These are phyloP conservation scores for Pyrgus malvae DNA, from an alignment of 2,888 invertebrate species.

Conservation along the genomic window DNA sequence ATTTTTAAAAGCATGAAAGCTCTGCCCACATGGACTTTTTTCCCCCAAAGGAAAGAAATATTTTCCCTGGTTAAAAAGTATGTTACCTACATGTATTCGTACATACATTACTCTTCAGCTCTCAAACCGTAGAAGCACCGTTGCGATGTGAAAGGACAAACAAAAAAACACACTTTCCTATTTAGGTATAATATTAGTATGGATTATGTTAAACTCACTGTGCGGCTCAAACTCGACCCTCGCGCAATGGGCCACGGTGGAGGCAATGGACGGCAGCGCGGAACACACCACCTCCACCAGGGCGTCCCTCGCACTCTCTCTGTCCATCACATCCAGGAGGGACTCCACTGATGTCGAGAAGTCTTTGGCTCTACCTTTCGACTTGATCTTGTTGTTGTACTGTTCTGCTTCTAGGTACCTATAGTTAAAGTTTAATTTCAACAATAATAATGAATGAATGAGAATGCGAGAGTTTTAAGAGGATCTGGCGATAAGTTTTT, in stretches of 20 bases:
- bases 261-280: constrained; percentile 73
- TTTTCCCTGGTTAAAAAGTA: too few relatives aligned
- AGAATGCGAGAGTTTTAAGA: too few relatives aligned
- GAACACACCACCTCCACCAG: constrained; percentile 76
- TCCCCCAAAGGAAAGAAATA: too few relatives aligned
- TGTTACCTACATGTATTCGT: too few relatives aligned
- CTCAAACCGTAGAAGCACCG: too few relatives aligned
- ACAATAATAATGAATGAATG: too few relatives aligned
- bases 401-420: constrained; percentile 82
- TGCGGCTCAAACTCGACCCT: constrained; percentile 45
- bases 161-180: not conserved
- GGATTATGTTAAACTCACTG: constrained; percentile 41
- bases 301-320: constrained; percentile 69
- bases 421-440: too few relatives aligned
- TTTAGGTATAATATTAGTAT: not conserved
- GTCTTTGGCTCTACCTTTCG: constrained; percentile 53
- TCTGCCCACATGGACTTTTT: too few relatives aligned
- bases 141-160: not conserved
- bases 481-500: too few relatives aligned
- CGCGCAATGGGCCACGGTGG: constrained; percentile 59
- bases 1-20: too few relatives aligned
- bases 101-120: too few relatives aligned
- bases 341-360: constrained; percentile 56
- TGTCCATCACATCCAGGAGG: constrained; percentile 46
- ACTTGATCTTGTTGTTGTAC: constrained; percentile 62